phyloP scores from a whole-genome alignment of 2,888 invertebrate genomes.

The Aleiodes testaceus region DNA sequence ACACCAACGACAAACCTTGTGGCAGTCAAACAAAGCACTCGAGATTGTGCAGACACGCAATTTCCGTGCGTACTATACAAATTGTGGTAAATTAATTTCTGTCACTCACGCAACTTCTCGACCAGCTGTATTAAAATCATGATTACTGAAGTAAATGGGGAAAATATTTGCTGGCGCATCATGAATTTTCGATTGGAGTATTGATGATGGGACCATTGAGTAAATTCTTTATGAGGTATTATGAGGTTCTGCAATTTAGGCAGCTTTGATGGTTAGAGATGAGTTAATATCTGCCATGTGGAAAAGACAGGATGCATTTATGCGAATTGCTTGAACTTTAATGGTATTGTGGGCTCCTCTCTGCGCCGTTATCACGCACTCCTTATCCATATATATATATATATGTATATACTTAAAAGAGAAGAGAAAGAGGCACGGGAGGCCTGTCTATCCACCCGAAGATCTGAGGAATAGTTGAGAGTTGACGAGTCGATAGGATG shows the following conservation, averaged over 20 bases:
- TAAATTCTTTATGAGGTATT: too few relatives aligned
- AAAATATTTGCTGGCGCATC: background rate
- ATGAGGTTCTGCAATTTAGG: background rate
- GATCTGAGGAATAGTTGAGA: slow-evolving; percentile 70
- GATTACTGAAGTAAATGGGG: background rate
- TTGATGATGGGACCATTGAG: too few relatives aligned
- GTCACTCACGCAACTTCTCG: slow-evolving; percentile 57
- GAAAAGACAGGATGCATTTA: slow-evolving; percentile 45
- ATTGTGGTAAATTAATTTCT: slow-evolving; percentile 65
- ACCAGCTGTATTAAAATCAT: slow-evolving; percentile 11
- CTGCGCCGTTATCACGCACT: background rate
- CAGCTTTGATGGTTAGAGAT: background rate
- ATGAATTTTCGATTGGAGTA: too few relatives aligned
- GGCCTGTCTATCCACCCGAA: slow-evolving; percentile 50
- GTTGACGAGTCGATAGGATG: slow-evolving; percentile 55
- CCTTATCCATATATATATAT: background rate
- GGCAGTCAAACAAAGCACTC: slow-evolving; percentile 60
- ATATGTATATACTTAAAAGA: background rate
- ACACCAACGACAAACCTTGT: slow-evolving; percentile 23
- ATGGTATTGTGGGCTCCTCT: slow-evolving; percentile 34
- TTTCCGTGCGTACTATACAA: slow-evolving; percentile 52
- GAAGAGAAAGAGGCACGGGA: slow-evolving; percentile 2
- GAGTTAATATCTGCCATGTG: background rate
- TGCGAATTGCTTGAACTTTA: slow-evolving; percentile 63
- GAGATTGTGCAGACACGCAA: slow-evolving; percentile 57